Percentiles rank a stretch among this genome's conserved stretches.
Conservation (phyloP, 2,797 vertebrate species). For the Sebastes melanostomus region DNA sequence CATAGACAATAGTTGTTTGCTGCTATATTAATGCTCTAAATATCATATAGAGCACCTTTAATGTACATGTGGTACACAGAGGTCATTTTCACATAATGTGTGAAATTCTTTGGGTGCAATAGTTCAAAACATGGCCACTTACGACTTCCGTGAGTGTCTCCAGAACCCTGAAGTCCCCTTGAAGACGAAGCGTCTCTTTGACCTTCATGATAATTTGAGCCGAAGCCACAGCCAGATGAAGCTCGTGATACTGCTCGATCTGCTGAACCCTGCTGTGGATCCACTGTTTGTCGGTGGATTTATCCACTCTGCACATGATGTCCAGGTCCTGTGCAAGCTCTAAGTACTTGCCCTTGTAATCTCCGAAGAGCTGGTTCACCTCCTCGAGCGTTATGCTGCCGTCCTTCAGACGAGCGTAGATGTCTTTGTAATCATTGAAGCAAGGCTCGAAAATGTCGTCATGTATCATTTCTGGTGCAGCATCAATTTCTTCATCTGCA, state of each 20-base stretch:
- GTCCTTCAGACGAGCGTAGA: slow-evolving; percentile 80
- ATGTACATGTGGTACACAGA: fast-evolving
- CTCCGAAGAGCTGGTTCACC: slow-evolving; percentile 81
- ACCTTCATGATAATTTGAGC: slow-evolving; percentile 85
- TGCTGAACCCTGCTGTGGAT: slow-evolving; percentile 83
- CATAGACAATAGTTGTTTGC: too few relatives aligned
- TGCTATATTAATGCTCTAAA: too few relatives aligned
- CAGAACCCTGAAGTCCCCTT: slow-evolving; percentile 88
- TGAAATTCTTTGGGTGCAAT: background rate
- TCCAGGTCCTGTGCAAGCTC: slow-evolving; percentile 79
- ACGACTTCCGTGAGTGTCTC: slow-evolving; percentile 83
- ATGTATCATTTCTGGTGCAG: slow-evolving; percentile 49
- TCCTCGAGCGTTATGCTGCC: slow-evolving; percentile 83
- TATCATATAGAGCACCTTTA: background rate
- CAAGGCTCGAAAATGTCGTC: slow-evolving; percentile 74
- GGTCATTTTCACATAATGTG: background rate
- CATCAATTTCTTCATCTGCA: background rate
- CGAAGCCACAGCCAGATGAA: slow-evolving; percentile 86
- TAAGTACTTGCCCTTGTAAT: slow-evolving; percentile 79
- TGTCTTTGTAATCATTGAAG: slow-evolving; percentile 53
- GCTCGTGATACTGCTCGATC: slow-evolving; percentile 91
- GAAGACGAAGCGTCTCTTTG: slow-evolving; percentile 83
- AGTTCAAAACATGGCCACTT: slow-evolving; percentile 64
- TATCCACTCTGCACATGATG: slow-evolving; percentile 74
- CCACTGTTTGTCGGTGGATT: slow-evolving; percentile 75